phyloP scores from a whole-genome alignment of 92 coral and sea anemone genomes.

The Pocillopora grandis region DNA sequence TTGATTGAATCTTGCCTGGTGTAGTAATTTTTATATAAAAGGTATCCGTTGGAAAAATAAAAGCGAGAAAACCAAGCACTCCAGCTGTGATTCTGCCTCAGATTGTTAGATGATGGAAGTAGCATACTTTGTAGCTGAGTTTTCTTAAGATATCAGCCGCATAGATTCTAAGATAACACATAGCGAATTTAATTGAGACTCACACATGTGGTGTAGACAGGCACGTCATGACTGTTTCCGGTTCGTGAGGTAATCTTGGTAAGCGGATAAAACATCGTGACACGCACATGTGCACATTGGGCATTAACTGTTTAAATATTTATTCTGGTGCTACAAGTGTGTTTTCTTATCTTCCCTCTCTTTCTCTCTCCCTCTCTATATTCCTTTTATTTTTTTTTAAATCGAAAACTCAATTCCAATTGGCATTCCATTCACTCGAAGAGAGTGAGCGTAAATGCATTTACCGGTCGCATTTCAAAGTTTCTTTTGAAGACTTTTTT shows the following conservation, averaged over 20 bases:
- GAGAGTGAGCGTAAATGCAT: neutral
- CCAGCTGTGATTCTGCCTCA: too few species aligned
- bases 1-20: neutral
- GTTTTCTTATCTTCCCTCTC: too few species aligned
- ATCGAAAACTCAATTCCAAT: neutral
- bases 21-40: neutral
- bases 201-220: neutral
- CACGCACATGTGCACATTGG: conserved; percentile 5
- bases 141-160: too few species aligned
- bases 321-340: neutral
- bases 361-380: too few species aligned
- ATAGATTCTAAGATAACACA: too few species aligned
- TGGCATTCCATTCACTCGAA: neutral
- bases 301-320: neutral
- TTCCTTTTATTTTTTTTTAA: neutral
- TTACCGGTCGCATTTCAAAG: neutral
- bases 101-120: too few species aligned
- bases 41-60: too few species aligned
- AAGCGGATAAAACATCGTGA: conserved; percentile 13
- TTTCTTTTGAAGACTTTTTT: neutral
- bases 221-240: neutral
- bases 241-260: conserved; percentile 9
- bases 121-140: too few species aligned
- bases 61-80: too few species aligned
- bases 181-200: neutral